These are phyloP conservation scores for Coronaproctus castanopsis DNA, from an alignment of 2,888 invertebrate species.

Conservation along the genomic window DNA sequence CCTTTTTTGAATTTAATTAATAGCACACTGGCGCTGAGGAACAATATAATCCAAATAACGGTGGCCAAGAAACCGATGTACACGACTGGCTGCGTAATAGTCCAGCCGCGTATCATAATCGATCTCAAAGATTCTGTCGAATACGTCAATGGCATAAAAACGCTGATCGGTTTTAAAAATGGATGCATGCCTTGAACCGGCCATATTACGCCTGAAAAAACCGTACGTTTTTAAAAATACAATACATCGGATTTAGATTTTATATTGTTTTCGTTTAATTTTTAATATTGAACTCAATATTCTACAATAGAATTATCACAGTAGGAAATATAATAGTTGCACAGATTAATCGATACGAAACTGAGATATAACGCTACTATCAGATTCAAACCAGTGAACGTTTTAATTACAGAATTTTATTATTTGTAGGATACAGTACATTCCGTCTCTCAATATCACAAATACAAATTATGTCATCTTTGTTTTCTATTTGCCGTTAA, in stretches of 20 bases:
- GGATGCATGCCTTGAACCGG: slow-evolving; percentile 81
- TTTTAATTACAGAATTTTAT: too few relatives aligned
- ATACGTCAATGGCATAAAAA: slow-evolving; percentile 61
- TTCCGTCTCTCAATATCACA: too few relatives aligned
- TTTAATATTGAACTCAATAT: not conserved
- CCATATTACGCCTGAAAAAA: slow-evolving; percentile 56
- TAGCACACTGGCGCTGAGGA: slow-evolving; percentile 49
- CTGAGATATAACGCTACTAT: too few relatives aligned
- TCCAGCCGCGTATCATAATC: slow-evolving; percentile 68
- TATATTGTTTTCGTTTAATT: not conserved
- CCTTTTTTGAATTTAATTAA: slow-evolving; percentile 68
- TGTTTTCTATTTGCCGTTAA: too few relatives aligned
- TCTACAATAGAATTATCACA: not conserved
- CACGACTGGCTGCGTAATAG: slow-evolving; percentile 44
- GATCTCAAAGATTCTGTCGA: slow-evolving; percentile 73
- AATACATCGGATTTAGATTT: not conserved
- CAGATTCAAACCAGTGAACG: too few relatives aligned
- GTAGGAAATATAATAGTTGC: too few relatives aligned
- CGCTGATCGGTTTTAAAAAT: slow-evolving; percentile 46
- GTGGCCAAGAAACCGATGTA: slow-evolving; percentile 65
- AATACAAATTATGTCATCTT: too few relatives aligned
- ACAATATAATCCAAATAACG: slow-evolving; percentile 54
- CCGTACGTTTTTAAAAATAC: not conserved
- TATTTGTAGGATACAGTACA: too few relatives aligned
- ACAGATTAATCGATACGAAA: too few relatives aligned